Conservation (phyloP, 2,113 vertebrate species). For the Galeopterus variegatus region DNA sequence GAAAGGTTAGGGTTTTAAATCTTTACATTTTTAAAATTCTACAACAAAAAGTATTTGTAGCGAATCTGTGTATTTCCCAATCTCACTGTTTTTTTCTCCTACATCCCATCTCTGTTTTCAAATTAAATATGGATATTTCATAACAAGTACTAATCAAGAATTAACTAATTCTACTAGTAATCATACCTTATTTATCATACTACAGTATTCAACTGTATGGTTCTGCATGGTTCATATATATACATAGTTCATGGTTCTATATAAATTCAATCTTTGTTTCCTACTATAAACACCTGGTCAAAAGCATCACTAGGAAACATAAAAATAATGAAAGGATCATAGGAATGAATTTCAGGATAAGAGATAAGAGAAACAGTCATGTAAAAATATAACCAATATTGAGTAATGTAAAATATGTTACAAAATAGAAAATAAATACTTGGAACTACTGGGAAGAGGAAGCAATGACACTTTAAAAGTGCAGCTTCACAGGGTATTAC, state of each 20-base stretch:
- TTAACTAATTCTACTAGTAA: constrained; percentile 39
- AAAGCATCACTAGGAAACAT: constrained; percentile 12
- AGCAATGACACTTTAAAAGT: neutral
- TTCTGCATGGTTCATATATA: neutral
- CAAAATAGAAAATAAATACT: constrained; percentile 33
- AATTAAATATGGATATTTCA: constrained; percentile 28
- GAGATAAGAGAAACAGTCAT: constrained; percentile 15
- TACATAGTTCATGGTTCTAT: neutral
- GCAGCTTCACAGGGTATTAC: neutral
- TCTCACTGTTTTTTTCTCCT: neutral
- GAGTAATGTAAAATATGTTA: constrained; percentile 8
- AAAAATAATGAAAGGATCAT: neutral
- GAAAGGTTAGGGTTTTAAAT: neutral
- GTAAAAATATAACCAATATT: constrained; percentile 55
- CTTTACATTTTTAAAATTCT: constrained; percentile 61
- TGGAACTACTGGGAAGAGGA: neutral
- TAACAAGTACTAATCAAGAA: neutral
- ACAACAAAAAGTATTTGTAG: neutral
- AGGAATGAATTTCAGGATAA: neutral
- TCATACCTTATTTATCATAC: neutral
- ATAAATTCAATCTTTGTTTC: constrained; percentile 31
- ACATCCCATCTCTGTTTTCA: neutral
- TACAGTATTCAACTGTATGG: neutral
- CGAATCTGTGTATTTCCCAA: neutral
- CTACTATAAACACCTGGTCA: constrained; percentile 48